Conservation (phyloP, 1,140 invertebrate species). For the Zophobas atratus region DNA sequence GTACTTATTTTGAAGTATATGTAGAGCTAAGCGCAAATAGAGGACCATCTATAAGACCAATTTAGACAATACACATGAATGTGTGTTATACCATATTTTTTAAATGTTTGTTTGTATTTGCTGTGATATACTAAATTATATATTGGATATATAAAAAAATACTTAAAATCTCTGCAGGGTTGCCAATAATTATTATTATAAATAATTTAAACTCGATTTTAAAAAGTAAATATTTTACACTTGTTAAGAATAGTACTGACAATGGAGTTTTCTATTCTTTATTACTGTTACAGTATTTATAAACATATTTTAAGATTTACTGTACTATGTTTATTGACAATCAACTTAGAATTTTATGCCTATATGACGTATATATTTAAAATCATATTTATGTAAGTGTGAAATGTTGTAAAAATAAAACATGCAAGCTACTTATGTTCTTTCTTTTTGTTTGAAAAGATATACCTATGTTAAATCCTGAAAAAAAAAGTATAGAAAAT, state of each 20-base stretch:
- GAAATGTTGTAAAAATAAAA: slow-evolving; percentile 25
- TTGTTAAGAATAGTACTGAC: slow-evolving; percentile 31
- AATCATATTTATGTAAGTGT: slow-evolving; percentile 30
- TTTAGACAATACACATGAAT: slow-evolving; percentile 34
- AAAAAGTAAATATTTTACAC: slow-evolving; percentile 15
- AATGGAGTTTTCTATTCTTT: slow-evolving; percentile 11
- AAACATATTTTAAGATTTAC: slow-evolving; percentile 4
- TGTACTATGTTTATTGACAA: slow-evolving; percentile 32
- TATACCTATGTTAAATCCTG: too few relatives aligned
- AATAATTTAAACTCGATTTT: too few relatives aligned
- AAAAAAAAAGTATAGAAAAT: too few relatives aligned
- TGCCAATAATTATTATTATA: neutral
- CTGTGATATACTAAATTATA: slow-evolving; percentile 41
- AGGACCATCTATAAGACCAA: slow-evolving; percentile 40
- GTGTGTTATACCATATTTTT: slow-evolving; percentile 33
- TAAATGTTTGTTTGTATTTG: slow-evolving; percentile 37
- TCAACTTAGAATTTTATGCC: slow-evolving; percentile 21
- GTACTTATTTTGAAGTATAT: slow-evolving; percentile 44
- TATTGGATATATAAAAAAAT: slow-evolving; percentile 32
- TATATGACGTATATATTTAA: slow-evolving; percentile 14
- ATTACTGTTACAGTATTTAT: slow-evolving; percentile 17
- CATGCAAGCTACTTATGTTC: slow-evolving; percentile 3
- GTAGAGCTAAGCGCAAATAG: slow-evolving; percentile 18
- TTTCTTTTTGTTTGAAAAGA: neutral
- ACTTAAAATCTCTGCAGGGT: neutral